These are phyloP conservation scores for Geopemphigus sp. DNA, from an alignment of 1,140 invertebrate genomes.

Conservation along the genomic window DNA sequence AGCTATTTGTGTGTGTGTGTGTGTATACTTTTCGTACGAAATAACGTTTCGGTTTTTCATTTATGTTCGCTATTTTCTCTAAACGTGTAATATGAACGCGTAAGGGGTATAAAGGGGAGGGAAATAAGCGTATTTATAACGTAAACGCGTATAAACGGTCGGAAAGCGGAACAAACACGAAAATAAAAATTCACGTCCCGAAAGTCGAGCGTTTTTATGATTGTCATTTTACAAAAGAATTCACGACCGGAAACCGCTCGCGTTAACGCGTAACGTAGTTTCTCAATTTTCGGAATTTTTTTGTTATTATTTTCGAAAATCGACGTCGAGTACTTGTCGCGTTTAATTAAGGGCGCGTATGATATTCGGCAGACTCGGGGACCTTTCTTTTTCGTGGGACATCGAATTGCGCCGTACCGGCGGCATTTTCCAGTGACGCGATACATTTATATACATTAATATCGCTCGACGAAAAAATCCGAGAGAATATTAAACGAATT, in stretches of 20 bases:
- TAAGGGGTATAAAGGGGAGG: background rate
- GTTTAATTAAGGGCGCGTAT: background rate
- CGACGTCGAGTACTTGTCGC: background rate
- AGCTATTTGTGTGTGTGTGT: no score
- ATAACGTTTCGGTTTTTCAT: no score
- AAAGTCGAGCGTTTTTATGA: background rate
- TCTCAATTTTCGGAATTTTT: no score
- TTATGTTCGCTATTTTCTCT: no score
- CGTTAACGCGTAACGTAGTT: background rate
- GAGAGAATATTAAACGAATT: no score
- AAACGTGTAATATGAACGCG: background rate
- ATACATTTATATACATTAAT: no score
- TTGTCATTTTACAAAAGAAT: constrained; percentile 2
- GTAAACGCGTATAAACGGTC: constrained; percentile 9
- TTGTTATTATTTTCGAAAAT: no score
- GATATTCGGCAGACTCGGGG: background rate
- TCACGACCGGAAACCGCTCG: constrained; percentile 5
- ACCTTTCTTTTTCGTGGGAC: background rate
- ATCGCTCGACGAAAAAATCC: no score
- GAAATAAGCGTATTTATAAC: background rate
- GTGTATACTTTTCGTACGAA: no score
- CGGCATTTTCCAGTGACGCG: no score
- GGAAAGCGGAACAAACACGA: background rate
- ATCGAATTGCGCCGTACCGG: no score
- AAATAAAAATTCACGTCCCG: background rate